phyloP scores from a whole-genome alignment of 2,797 vertebrate genomes.

The Leptoclinus maculatus region DNA sequence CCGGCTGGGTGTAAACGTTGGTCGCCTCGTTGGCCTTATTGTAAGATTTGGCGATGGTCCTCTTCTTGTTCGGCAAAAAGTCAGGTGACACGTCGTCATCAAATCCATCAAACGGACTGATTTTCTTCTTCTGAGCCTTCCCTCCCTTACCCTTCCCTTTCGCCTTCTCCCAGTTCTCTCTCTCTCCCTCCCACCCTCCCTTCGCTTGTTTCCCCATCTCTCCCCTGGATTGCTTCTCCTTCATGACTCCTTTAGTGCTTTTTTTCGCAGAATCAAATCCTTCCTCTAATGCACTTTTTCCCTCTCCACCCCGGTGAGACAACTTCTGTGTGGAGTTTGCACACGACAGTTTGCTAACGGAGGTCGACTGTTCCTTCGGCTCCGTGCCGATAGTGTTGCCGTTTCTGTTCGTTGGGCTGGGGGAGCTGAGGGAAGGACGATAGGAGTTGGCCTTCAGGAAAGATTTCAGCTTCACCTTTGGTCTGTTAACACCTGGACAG shows the following conservation, averaged over 20 bases:
- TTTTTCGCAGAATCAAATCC: background rate
- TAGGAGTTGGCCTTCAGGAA: background rate
- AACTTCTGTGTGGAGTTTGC: background rate
- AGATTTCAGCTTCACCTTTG: constrained; percentile 2
- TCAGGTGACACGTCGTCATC: constrained; percentile 28
- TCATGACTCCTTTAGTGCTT: background rate
- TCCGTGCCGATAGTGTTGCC: fast-evolving
- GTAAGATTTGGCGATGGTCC: constrained; percentile 2
- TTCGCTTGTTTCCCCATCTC: background rate
- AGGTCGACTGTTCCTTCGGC: constrained; percentile 22
- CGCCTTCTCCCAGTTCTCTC: background rate
- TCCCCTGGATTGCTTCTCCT: constrained; percentile 6
- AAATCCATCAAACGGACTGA: fast-evolving
- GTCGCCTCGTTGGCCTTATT: constrained; percentile 15
- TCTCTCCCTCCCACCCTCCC: background rate
- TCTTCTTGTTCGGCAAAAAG: constrained; percentile 54
- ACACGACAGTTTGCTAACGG: constrained; percentile 32
- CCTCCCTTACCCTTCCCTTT: background rate
- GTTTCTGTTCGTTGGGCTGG: background rate
- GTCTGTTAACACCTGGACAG: constrained; percentile 21
- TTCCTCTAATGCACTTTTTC: background rate
- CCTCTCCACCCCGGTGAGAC: background rate
- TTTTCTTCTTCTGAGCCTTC: constrained; percentile 42
- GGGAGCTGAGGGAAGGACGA: background rate
- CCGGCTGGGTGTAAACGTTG: constrained; percentile 62